A percentile compares a stretch with the other conserved stretches of the same genome.
These are phyloP conservation scores for Linepithema humile DNA, from an alignment of 1,140 invertebrate species.

Conservation along the genomic window DNA sequence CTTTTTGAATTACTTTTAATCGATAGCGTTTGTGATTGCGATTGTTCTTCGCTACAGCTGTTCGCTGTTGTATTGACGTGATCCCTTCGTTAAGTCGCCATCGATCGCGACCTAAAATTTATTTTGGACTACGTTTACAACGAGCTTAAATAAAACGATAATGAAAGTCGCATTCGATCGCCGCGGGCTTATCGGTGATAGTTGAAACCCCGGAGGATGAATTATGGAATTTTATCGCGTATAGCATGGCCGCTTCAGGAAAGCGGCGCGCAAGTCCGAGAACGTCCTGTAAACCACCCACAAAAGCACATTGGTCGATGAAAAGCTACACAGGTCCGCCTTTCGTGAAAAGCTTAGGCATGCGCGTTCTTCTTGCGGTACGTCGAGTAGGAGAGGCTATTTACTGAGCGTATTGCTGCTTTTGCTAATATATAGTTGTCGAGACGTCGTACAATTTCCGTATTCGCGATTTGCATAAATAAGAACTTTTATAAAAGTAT, in stretches of 20 bases:
- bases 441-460: neutral
- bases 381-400: conserved; percentile 17
- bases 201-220: conserved; percentile 58
- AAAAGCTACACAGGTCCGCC: conserved; percentile 67
- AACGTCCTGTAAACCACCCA: conserved; percentile 57
- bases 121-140: conserved; percentile 50
- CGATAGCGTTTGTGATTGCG: neutral
- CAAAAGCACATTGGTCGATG: conserved; percentile 68
- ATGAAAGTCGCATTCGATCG: conserved; percentile 59
- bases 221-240: conserved; percentile 45
- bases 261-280: conserved; percentile 62
- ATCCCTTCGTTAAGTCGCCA: neutral
- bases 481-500: neutral
- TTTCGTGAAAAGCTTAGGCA: conserved; percentile 69
- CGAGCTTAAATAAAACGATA: conserved; percentile 63
- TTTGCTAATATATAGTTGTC: conserved; percentile 8
- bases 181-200: conserved; percentile 61
- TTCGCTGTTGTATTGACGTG: conserved; percentile 18
- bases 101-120: conserved; percentile 58
- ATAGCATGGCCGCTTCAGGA: conserved; percentile 66
- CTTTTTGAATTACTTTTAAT: neutral
- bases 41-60: neutral
- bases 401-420: conserved; percentile 2
- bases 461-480: neutral
- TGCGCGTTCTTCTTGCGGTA: conserved; percentile 51